Evolutionary conservation across 2,113 vertebrate genomes (phyloP).

Genomic region (Etia nguti): DNA sequence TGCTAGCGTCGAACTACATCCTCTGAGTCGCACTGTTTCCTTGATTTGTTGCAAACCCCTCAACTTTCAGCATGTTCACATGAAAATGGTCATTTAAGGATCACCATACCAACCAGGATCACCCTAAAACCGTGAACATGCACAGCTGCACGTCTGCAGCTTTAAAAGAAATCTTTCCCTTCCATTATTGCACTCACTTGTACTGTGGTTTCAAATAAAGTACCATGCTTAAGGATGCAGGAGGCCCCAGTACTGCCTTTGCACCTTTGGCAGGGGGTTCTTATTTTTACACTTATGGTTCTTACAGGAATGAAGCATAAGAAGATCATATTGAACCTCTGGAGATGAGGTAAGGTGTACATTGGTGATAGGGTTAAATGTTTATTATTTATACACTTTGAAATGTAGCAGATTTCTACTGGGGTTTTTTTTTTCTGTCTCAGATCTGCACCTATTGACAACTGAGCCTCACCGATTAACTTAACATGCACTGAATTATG

Average conservation of each 20-base stretch:
- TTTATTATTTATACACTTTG: neutral
- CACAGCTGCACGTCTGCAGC: neutral
- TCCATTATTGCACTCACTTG: neutral
- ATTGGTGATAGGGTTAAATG: neutral
- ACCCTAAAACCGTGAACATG: neutral
- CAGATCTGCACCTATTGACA: neutral
- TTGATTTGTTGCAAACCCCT: neutral
- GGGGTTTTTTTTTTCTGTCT: too few species aligned
- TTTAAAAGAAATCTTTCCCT: neutral
- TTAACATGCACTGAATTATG: too few species aligned
- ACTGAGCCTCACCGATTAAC: too few species aligned
- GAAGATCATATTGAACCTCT: neutral
- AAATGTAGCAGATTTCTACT: neutral
- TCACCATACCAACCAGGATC: neutral
- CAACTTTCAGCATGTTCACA: neutral
- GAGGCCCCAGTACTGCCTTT: neutral
- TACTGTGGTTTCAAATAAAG: neutral
- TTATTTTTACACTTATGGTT: neutral
- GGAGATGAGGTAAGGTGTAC: neutral
- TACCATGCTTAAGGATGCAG: neutral
- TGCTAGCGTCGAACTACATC: neutral
- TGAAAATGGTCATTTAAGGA: neutral
- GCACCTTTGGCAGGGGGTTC: neutral
- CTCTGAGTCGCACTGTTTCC: neutral
- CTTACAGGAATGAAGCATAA: neutral